phyloP scores from a whole-genome alignment of 1,140 invertebrate species.

The Brachionus rubens region DNA sequence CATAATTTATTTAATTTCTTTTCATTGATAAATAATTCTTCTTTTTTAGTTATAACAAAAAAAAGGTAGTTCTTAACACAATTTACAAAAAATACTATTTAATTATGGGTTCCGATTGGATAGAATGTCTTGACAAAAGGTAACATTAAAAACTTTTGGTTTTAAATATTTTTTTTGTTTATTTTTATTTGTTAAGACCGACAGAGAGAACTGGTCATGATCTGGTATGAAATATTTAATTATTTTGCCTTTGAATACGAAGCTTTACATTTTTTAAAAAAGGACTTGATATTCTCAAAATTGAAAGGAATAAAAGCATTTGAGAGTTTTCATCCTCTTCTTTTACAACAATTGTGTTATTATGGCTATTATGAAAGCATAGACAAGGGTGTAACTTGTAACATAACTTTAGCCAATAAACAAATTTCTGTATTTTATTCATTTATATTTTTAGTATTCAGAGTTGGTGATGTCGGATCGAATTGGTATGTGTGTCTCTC shows the following conservation, averaged over 20 bases:
- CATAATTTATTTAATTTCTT: conserved; percentile 29
- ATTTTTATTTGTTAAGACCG: conserved; percentile 62
- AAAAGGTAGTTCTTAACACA: neutral
- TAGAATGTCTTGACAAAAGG: conserved; percentile 50
- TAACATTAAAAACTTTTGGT: neutral
- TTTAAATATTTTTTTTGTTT: conserved; percentile 53
- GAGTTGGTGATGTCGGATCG: conserved; percentile 72
- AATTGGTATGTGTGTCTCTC: conserved; percentile 75
- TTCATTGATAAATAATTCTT: neutral
- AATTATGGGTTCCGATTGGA: conserved; percentile 50
- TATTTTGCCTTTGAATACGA: neutral
- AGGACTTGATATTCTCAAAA: conserved; percentile 59
- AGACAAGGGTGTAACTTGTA: conserved; percentile 74
- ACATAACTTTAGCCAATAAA: conserved; percentile 57
- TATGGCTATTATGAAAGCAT: conserved; percentile 73
- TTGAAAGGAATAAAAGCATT: conserved; percentile 64
- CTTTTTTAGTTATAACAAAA: neutral
- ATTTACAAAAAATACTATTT: neutral
- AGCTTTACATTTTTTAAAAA: neutral
- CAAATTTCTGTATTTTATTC: neutral
- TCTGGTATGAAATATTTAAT: conserved; percentile 53
- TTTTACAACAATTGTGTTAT: conserved; percentile 72
- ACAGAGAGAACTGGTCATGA: conserved; percentile 71
- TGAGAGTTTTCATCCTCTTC: conserved; percentile 68
- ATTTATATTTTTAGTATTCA: conserved; percentile 67